Evolutionary conservation across 2,888 invertebrate genomes (phyloP).

Genomic region (Machimus rusticus): DNA sequence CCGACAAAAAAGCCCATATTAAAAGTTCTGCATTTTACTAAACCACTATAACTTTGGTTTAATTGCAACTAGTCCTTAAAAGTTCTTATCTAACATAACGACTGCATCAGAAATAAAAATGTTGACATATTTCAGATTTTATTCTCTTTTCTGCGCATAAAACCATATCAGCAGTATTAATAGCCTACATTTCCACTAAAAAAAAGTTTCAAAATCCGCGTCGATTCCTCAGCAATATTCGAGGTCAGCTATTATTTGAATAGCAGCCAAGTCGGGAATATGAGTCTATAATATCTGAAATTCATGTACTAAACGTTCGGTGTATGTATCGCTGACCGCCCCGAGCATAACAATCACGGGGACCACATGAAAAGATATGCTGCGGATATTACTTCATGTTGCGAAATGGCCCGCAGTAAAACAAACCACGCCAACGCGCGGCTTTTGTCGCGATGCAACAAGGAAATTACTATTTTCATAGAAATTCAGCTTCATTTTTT

Average conservation of each 20-base stretch:
- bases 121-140: background rate
- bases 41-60: too few species aligned
- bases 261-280: background rate
- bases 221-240: background rate
- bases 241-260: background rate
- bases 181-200: background rate
- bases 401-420: background rate
- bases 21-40: too few species aligned
- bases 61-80: too few species aligned
- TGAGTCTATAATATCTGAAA: background rate
- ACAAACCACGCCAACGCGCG: background rate
- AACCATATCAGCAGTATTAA: background rate
- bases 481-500: background rate
- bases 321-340: background rate
- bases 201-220: background rate
- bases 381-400: background rate
- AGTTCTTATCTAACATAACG: too few species aligned
- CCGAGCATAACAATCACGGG: background rate
- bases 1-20: too few species aligned
- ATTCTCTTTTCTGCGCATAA: background rate
- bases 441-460: background rate
- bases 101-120: too few species aligned
- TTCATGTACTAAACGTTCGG: background rate
- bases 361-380: background rate
- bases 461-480: background rate